Evolutionary conservation across 2,888 invertebrate species (phyloP).

Genomic region (Macroteleia sp.): DNA sequence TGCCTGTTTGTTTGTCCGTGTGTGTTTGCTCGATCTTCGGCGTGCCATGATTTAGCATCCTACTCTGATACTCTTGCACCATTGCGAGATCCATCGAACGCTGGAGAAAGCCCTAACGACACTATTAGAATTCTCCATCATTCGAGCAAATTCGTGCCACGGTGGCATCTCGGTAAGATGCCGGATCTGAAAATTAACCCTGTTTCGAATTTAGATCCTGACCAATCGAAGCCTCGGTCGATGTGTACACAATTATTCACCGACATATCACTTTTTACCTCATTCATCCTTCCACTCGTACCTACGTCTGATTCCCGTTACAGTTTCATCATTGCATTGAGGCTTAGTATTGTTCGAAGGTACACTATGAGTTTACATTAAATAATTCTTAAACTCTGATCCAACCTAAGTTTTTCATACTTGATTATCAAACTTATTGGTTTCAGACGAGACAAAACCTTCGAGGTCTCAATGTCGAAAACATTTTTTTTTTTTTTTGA

Average conservation of each 20-base stretch:
- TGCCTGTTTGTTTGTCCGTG: slow-evolving; percentile 50
- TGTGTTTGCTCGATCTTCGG: slow-evolving; percentile 42
- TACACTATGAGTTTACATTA: background rate
- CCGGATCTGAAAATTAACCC: background rate
- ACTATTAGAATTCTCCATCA: background rate
- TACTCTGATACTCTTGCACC: background rate
- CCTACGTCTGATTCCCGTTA: too few species aligned
- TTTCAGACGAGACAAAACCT: background rate
- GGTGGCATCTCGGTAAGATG: slow-evolving; percentile 4
- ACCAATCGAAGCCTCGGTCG: slow-evolving; percentile 27
- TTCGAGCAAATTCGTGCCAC: slow-evolving; percentile 21
- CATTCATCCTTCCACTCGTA: too few species aligned
- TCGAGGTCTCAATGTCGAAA: slow-evolving; percentile 1
- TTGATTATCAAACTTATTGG: too few species aligned
- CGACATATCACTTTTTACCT: slow-evolving; percentile 3
- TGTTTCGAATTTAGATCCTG: background rate
- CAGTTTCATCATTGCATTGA: background rate
- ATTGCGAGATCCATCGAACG: slow-evolving; percentile 18
- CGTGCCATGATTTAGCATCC: slow-evolving; percentile 26
- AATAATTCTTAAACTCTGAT: background rate
- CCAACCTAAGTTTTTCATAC: too few species aligned
- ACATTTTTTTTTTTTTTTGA: background rate
- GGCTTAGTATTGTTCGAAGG: slow-evolving; percentile 2
- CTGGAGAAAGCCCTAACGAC: slow-evolving; percentile 3
- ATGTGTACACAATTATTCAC: slow-evolving; percentile 8